Base-by-base conservation (phyloP, 1,140 invertebrate species). In the Sycobia sp. region DNA sequence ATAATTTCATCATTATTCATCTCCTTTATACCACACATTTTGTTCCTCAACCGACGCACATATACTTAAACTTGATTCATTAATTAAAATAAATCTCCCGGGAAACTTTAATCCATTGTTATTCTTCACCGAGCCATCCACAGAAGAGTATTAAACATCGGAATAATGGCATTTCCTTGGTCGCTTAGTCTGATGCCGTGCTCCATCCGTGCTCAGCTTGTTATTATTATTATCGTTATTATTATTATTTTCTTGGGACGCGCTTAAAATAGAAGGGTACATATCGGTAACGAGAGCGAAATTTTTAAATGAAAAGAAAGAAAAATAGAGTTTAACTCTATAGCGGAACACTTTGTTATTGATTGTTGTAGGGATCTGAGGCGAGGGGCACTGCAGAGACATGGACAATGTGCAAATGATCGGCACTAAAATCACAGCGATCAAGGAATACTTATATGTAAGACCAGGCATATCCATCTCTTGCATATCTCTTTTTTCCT, bases 381-480 rank as follows among this genome's bases (percentile, higher is more conserved):
- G 70, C 76, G 73, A 77, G 77, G 78, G 74, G 69, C 73, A 77
- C 74, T 75, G 72, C 76, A 75, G 76, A 80, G 76, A 78, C 76
- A 82, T 80, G 78, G 79, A 81, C 78, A 82, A 82, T 80, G 32
- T 81, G 73, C 79, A 80, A 81, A 80, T 81, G 78, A 76, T 82
- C 74, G 78, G 78, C 75, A 82, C 78, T 78, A 80, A 81, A 79
- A 76, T 82, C 72, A 78, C 78, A 75, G 78, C 78, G 70, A 80
- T 82, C 78, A 82, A 82, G 79, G 80, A 81, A 73, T 82, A 81
- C 77, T 81, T 82, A 81, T 81, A 79, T 82, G 80, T 82, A 82
- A 82, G 79, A 67, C 54, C 74, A 76, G 70, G 70, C 71, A 69
- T 69, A 41, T 60, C 46, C 63, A 66, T 70, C 61, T 63, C 57